Conservation (phyloP, 2,113 vertebrate species). For the Dascyllus trimaculatus region DNA sequence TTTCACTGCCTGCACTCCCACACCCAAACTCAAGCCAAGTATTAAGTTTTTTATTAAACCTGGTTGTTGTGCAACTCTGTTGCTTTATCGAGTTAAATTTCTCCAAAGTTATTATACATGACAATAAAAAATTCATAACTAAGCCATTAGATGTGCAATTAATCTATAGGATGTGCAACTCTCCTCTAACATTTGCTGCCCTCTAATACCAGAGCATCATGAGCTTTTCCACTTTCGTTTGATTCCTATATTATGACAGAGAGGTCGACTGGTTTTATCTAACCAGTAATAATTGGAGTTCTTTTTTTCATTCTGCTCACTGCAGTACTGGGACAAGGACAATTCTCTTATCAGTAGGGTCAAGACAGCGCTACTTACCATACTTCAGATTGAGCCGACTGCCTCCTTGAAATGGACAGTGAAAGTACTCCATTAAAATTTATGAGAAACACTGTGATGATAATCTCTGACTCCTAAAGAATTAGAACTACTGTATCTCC, state of each 20-base stretch:
- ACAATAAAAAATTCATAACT: neutral
- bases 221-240: neutral
- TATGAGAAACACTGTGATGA: neutral
- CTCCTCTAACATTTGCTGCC: neutral
- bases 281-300: neutral
- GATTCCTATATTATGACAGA: neutral
- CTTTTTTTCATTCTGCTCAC: neutral
- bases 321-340: neutral
- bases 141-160: neutral
- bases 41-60: too few species aligned
- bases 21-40: neutral
- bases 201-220: neutral
- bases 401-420: slow-evolving; percentile 4
- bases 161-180: neutral
- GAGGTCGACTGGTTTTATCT: neutral
- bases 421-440: slow-evolving; percentile 10
- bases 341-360: slow-evolving; percentile 12
- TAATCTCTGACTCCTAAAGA: neutral
- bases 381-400: slow-evolving; percentile 11
- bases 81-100: neutral
- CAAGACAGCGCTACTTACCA: slow-evolving; percentile 9
- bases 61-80: too few species aligned
- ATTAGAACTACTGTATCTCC: neutral
- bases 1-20: neutral
- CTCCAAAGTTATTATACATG: neutral